Base-by-base conservation (phyloP, 1,140 invertebrate species). In the Leptonema lineaticorne region DNA sequence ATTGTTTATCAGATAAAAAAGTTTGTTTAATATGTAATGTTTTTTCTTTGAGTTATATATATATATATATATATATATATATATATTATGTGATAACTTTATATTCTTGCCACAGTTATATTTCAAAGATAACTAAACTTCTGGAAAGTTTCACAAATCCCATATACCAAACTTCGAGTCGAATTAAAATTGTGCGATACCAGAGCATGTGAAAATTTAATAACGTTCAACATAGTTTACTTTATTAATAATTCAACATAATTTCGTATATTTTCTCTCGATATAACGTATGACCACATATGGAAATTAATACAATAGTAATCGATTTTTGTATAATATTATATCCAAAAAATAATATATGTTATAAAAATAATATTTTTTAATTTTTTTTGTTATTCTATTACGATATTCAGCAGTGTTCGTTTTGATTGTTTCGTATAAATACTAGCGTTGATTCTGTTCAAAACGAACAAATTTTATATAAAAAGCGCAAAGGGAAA, bases 401-500 rank as follows among this genome's bases (percentile, higher is more conserved):
- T 41, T 2, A 3, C 11, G 11, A 4, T 11, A 41, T 41, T 14
- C 9, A 41, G 16, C 11, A 14, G 37, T 8, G 20, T 11, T 53
- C 4, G 22, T 26, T 26, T 26, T 24, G 27, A 26, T 18, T 26
- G 50, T 20, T 53, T 24, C 20, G 22, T n/a, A n/a, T 53, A 53
- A 53, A 53, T 53, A 53, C 27, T 24, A 26, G 11, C 18, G 20
- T 11, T 24, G 22, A 26, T 53, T 26, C 50, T 24, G 46, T 53
- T 24, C 24, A 53, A 53, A 53, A 53, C 27, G 50, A 26, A 22
- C 50, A 53, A 53, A 53, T 53, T 53, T 53, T 24, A 20, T 24
- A 53, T 53, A 53, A 53, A 53, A 24, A 53, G 20, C 50, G 50
- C 20, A 26, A 53, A 53, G 24, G 3, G 50, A 53, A 53, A 53